These are phyloP conservation scores for Melipona beecheii DNA, from an alignment of 2,888 invertebrate species.

Conservation along the genomic window DNA sequence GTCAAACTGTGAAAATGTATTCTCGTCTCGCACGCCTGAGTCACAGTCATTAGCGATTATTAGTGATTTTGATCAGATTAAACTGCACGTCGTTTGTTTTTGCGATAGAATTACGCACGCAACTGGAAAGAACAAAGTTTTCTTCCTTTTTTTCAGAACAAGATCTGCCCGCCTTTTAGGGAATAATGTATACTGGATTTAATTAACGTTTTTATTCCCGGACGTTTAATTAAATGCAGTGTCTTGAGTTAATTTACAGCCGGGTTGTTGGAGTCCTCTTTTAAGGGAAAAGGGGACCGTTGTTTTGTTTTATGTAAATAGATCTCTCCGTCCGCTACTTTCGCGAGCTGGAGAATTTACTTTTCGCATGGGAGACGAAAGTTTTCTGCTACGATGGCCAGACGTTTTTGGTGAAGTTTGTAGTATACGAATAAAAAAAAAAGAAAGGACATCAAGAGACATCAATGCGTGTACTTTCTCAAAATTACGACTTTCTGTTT, in stretches of 20 bases:
- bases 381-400: background rate
- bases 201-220: constrained; percentile 56
- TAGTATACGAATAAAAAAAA: constrained; percentile 8
- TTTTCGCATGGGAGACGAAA: constrained; percentile 13
- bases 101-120: too few relatives aligned
- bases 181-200: constrained; percentile 39
- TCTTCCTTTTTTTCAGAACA: background rate
- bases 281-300: background rate
- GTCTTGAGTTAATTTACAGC: constrained; percentile 40
- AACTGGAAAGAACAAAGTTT: too few relatives aligned
- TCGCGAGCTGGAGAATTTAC: constrained; percentile 5
- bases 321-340: constrained; percentile 11
- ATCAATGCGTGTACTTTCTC: too few relatives aligned
- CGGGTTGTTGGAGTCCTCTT: constrained; percentile 17
- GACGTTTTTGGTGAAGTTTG: background rate
- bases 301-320: constrained; percentile 48
- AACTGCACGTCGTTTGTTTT: too few relatives aligned
- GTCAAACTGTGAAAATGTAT: too few relatives aligned
- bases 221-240: constrained; percentile 54
- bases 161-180: constrained; percentile 21
- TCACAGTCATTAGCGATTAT: too few relatives aligned
- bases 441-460: too few relatives aligned
- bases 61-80: too few relatives aligned
- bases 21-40: too few relatives aligned
- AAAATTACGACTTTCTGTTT: too few relatives aligned